Base-by-base conservation (phyloP, 2,113 vertebrate species). In the Dasyornis broadbenti region DNA sequence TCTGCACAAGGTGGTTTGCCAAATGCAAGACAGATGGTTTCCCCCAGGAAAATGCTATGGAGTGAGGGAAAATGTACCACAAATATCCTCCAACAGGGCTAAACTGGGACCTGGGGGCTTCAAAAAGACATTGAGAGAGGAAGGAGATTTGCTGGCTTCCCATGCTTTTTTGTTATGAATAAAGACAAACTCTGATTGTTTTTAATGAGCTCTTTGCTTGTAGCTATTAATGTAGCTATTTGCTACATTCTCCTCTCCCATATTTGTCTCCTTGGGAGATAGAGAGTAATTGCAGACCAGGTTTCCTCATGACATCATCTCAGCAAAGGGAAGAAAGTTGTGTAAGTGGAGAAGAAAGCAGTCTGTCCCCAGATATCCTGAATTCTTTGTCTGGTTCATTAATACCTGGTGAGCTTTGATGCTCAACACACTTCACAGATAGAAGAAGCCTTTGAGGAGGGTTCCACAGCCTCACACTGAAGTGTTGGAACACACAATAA, bases 351-450 rank as follows among this genome's bases (percentile, higher is more conserved):
- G 88, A 86, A 89, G 68, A 85, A 93, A 89, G 71, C 66, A 59
- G 49, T 42, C 75, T 82, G 83, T 56, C 60, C 77, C 64, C 75
- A 77, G 26, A 82, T 47, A 93, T 75, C 52, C 94, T 33, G 42
- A 79, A 91, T 85, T 87, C 91, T 59, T 72, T 66, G 85, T 68
- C 89, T 94, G 68, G 27, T 40, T 90, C 82, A 80, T 73, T 91
- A 88, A 88, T 90, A 90, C 71, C 85, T 81, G 49, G 42, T 59
- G 64, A 94, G 87, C 84, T 95, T 92, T 90, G 87, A 89, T 93
- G 90, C 82, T 70, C 52, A 77, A 88, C 20, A 11, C 85, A 87
- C 78, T 76, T 94, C 93, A 86, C 45, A 69, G 81, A 95, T 37
- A 75, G 72, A 93, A 84, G 89, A 92, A 87, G 60, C 69, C 87